phyloP scores from a whole-genome alignment of 2,797 vertebrate genomes.

The Tarsius wallacei region DNA sequence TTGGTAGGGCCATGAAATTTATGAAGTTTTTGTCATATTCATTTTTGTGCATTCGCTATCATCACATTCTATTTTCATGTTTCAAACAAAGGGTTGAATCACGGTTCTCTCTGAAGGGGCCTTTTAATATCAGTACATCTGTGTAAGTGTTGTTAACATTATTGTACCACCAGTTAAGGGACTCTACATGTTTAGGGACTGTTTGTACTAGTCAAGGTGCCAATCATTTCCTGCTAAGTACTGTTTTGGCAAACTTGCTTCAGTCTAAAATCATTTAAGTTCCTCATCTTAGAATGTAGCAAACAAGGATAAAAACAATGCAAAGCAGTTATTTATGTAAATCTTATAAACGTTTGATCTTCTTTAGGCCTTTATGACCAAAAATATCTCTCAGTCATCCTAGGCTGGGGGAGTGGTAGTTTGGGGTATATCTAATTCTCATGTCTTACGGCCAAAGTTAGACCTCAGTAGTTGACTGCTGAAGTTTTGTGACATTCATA shows the following conservation, averaged over 20 bases:
- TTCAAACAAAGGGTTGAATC: not conserved
- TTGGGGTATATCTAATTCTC: not conserved
- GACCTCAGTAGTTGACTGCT: not conserved
- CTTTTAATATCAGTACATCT: not conserved
- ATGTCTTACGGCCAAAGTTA: not conserved
- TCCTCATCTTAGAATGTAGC: not conserved
- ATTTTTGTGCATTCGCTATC: not conserved
- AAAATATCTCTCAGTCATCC: not conserved
- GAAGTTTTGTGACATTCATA: not conserved
- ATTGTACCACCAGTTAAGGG: not conserved
- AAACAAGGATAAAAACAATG: slow-evolving; percentile 14
- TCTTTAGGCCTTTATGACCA: not conserved
- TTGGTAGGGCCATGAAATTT: not conserved
- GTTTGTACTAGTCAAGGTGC: not conserved
- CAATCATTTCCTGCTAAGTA: not conserved
- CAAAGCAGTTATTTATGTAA: not conserved
- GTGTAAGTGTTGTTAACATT: not conserved
- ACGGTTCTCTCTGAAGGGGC: not conserved
- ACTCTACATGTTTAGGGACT: not conserved
- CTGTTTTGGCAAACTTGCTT: not conserved
- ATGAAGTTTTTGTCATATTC: not conserved
- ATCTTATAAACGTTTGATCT: not conserved
- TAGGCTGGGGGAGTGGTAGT: not conserved
- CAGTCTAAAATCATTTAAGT: not conserved
- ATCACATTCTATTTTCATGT: not conserved